phyloP scores from a whole-genome alignment of 2,113 vertebrate species.

The Cyrtonyx montezumae region DNA sequence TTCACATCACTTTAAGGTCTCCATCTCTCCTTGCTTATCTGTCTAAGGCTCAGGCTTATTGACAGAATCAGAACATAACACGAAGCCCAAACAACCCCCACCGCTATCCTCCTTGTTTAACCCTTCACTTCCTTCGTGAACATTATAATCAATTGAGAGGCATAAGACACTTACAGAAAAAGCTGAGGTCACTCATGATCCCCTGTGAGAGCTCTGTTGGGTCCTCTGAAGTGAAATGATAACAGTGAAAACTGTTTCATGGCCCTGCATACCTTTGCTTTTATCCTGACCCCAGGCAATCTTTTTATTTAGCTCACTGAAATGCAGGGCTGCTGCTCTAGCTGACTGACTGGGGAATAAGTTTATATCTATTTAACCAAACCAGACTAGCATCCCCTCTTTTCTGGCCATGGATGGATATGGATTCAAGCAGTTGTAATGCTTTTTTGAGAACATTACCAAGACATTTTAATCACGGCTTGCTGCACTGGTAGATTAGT shows the following conservation, averaged over 20 bases:
- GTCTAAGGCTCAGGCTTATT: not conserved
- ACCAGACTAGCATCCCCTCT: constrained; percentile 46
- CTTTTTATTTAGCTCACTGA: constrained; percentile 63
- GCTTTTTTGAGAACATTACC: constrained; percentile 26
- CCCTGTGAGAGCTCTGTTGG: not conserved
- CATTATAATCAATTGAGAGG: not conserved
- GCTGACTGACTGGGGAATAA: constrained; percentile 60
- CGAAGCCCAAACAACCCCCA: not conserved
- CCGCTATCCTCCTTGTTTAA: not conserved
- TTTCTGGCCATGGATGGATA: constrained; percentile 35
- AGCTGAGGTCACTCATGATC: constrained; percentile 27
- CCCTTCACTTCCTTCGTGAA: constrained; percentile 28
- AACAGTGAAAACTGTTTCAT: constrained; percentile 46
- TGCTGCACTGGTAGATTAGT: constrained; percentile 69
- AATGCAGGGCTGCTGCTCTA: constrained; percentile 48
- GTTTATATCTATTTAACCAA: constrained; percentile 52
- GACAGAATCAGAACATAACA: constrained; percentile 9
- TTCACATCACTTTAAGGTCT: constrained; percentile 9
- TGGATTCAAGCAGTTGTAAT: constrained; percentile 58
- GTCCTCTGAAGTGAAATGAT: constrained; percentile 59
- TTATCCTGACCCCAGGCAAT: constrained; percentile 67
- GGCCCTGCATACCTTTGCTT: constrained; percentile 63
- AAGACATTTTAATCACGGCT: constrained; percentile 64
- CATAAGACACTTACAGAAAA: constrained; percentile 8
- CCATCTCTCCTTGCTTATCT: not conserved